A percentile compares a stretch with the other conserved stretches of the same genome.
Evolutionary conservation across 2,113 vertebrate genomes (phyloP).

Genomic region (Nipponia nippon): DNA sequence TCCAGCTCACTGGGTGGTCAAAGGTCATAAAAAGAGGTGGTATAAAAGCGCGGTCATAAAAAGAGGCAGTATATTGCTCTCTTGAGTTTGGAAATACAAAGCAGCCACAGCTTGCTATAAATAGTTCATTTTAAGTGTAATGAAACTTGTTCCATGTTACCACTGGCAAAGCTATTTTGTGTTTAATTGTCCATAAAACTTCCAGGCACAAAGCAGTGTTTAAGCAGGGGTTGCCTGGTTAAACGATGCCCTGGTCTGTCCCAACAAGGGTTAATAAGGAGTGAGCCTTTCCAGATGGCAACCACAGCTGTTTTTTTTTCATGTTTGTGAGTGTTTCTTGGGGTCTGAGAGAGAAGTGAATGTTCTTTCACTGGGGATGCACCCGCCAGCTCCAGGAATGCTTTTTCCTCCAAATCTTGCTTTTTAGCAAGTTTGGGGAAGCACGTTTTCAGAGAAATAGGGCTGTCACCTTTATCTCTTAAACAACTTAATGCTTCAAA

Average conservation of each 20-base stretch:
- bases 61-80: neutral
- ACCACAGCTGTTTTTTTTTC: neutral
- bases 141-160: neutral
- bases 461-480: neutral
- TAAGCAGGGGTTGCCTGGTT: neutral
- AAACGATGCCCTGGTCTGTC: neutral
- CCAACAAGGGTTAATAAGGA: neutral
- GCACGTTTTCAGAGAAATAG: neutral
- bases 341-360: neutral
- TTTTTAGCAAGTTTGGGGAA: neutral
- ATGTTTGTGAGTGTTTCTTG: neutral
- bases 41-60: accelerated
- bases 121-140: neutral
- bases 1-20: neutral
- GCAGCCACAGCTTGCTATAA: neutral
- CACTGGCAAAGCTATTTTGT: neutral
- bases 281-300: neutral
- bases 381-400: neutral
- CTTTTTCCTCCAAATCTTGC: neutral
- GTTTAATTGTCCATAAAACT: neutral
- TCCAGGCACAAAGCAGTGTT: neutral
- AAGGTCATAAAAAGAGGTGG: too few relatives aligned
- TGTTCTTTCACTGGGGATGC: neutral
- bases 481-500: neutral
- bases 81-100: neutral